Conservation (phyloP, 2,113 vertebrate genomes). For the Chamaetylas fuelleborni region DNA sequence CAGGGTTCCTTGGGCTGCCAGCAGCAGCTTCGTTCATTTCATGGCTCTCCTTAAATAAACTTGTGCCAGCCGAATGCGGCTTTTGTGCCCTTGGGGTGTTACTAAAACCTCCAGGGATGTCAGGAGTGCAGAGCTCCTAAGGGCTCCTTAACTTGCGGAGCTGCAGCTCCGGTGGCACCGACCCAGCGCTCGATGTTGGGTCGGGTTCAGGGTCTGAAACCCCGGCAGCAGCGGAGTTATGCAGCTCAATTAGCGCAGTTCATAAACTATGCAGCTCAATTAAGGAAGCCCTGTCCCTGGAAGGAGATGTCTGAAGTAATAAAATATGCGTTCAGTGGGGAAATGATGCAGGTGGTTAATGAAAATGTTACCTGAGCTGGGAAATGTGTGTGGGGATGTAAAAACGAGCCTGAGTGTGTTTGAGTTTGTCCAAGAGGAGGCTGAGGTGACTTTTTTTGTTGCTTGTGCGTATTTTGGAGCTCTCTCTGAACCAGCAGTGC, state of each 20-base stretch:
- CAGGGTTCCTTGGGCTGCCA: not conserved
- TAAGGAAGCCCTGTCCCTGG: not conserved
- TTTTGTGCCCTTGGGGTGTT: not conserved
- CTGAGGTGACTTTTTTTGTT: not conserved
- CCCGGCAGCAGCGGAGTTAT: not conserved
- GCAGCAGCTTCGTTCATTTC: not conserved
- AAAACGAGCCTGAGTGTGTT: not conserved
- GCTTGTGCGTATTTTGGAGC: not conserved
- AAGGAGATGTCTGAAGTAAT: slow-evolving; percentile 46
- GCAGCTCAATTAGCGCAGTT: slow-evolving; percentile 41
- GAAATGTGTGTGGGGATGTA: not conserved
- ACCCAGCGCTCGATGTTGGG: not conserved
- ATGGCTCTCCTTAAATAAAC: not conserved
- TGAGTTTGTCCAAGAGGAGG: slow-evolving; percentile 27
- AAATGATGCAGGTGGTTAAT: slow-evolving; percentile 16
- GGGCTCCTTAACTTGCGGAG: not conserved
- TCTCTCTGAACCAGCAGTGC: not conserved
- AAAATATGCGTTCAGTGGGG: slow-evolving; percentile 48
- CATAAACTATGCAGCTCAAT: slow-evolving; percentile 34
- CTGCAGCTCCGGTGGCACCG: not conserved
- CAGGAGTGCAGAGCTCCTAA: not conserved
- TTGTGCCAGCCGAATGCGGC: not conserved
- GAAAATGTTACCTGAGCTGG: slow-evolving; percentile 43
- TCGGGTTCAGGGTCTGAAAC: not conserved
- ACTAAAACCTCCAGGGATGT: accelerated